Conservation (phyloP, 2,113 vertebrate species). For the Acanthochromis polyacanthus region DNA sequence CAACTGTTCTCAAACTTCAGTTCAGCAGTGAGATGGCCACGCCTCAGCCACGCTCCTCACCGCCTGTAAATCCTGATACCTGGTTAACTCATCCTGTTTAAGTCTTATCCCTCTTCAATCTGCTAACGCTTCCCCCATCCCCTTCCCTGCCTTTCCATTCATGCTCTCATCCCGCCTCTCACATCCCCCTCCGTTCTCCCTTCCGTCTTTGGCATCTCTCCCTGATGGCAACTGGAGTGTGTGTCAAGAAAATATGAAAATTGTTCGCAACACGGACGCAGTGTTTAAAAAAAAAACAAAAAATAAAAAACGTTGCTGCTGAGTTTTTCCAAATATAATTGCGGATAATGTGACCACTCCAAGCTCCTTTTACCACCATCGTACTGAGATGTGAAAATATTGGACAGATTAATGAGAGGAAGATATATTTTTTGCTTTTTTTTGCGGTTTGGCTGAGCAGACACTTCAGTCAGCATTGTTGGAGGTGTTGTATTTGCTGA, state of each 20-base stretch:
- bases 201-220: not conserved
- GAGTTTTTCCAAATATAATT: no score
- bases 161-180: not conserved
- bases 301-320: no score
- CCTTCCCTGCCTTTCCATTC: not conserved
- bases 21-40: not conserved
- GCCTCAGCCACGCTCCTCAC: not conserved
- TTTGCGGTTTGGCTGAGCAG: not conserved
- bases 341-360: no score
- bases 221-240: not conserved
- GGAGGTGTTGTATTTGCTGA: not conserved
- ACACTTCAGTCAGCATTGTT: not conserved
- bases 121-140: not conserved
- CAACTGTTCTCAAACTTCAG: not conserved
- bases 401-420: no score
- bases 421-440: no score
- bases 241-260: not conserved
- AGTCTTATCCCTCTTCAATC: not conserved
- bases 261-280: not conserved
- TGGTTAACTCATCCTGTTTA: not conserved
- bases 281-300: not conserved
- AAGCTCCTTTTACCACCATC: no score
- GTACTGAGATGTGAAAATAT: no score
- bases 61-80: not conserved
- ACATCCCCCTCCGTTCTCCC: not conserved